Evolutionary conservation across 2,888 invertebrate genomes (phyloP), one percentile per base, ranked within the genome.

Genomic region (Pelosia muscerda): DNA sequence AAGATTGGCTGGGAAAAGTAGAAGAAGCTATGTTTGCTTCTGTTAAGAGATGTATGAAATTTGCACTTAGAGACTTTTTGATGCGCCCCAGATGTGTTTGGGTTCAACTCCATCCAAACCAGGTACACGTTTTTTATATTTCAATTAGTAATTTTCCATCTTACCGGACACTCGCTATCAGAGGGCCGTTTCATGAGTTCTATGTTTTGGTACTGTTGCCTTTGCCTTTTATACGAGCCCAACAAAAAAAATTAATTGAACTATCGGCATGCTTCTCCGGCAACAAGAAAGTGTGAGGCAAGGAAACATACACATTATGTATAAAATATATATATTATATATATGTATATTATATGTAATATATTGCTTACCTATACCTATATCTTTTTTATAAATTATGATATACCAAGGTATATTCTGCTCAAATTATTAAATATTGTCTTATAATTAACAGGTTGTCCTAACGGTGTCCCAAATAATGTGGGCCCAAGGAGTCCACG

Each of bases 1-100:
- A 98, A 90, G 98, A 98, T 83, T 98, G 98, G 98, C 92, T 98
- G 11, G 96, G 97, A 2, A 98, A 98, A 91, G 98, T 98, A 2
- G 98, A 98, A 86, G 97, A 98, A 65, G 97, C 97, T 0, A 98
- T 98, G 98, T 97, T 98, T 79, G 91, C 96, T 0, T 97, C 98
- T 0, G 95, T 98, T 9, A 96, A 97, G 76, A 96, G 96, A 71
- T 96, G 96, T 70, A 97, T 98, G 97, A 97, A 98, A 85, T 88
- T 88, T 19, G 96, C 97, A 0, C 95, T 98, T 31, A 94, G 90
- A 60, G 97, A 98, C 84, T 97, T 96, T 87, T 90, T 95, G 77
- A 84, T 89, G 6, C 96, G 96, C 54, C 93, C 96, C 1, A 95
- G 98, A 62, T 96, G 96, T 19, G 95, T 96, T 61, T 98, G 98